Base-by-base conservation (phyloP, 2,888 invertebrate genomes). In the Acleris emargana region DNA sequence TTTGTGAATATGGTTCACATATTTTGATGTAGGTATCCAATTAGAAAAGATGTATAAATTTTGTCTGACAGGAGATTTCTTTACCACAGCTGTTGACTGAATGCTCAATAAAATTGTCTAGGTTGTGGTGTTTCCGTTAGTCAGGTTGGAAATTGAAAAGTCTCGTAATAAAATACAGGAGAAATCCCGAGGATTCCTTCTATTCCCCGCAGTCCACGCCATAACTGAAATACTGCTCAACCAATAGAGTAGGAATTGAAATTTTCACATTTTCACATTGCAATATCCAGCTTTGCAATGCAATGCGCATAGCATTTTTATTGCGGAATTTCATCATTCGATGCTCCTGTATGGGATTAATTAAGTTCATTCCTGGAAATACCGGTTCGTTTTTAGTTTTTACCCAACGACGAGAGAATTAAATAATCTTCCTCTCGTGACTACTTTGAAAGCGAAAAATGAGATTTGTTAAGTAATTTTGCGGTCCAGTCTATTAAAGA, bases 261-360 rank as follows among this genome's bases (percentile, higher is more conserved):
- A 58, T 58, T 58, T 63, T 63, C 51, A 32, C 52, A 52, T 58
- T 45, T 63, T 63, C 51, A 32, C 52, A 52, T 58, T 45, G 51
- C 18, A 51, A 62, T 63, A 58, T 62, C 57, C 28, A 51, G 62
- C 42, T 57, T 58, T 43, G 28, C 32, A 28, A 20, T 63, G 57
- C 58, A 52, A 22, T 51, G 58, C 51, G 51, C 58, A 51, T 43
- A 20, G 28, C 57, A 52, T 63, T 61, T 61, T 53, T 61, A 47
- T 53, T 52, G 25, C 38, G 49, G 54, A 62, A 62, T 62, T 62
- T 55, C 49, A 62, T 62, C 52, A 47, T 54, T 17, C 22, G 47
- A 47, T 28, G 47, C 61, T 43, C 38, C 18, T 28, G 53, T 38
- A n/a, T n/a, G 11, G 28, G 25, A 59, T 59, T 59, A 59, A 59